phyloP scores from a whole-genome alignment of 2,113 vertebrate species.

The Hemicordylus capensis region DNA sequence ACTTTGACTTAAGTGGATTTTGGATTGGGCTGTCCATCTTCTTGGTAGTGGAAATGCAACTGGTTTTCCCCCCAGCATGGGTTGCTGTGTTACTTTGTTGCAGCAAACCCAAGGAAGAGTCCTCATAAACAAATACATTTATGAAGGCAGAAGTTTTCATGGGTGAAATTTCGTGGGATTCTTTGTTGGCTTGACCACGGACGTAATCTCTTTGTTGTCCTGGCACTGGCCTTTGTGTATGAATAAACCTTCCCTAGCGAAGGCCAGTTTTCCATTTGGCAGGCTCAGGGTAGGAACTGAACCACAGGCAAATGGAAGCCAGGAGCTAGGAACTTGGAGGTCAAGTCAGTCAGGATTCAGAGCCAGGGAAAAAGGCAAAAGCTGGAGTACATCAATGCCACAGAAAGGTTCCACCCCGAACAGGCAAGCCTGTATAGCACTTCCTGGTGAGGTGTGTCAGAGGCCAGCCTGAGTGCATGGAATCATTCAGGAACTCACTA shows the following conservation, averaged over 20 bases:
- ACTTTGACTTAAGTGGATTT: conserved; percentile 3
- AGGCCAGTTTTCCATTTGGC: background rate
- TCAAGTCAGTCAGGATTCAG: too few species aligned
- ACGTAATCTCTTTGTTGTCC: background rate
- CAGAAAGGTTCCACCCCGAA: too few species aligned
- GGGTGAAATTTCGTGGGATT: background rate
- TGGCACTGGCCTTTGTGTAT: background rate
- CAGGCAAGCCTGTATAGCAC: too few species aligned
- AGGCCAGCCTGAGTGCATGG: too few species aligned
- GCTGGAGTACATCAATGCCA: too few species aligned
- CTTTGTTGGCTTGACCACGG: background rate
- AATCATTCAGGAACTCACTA: too few species aligned
- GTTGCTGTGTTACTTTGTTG: background rate
- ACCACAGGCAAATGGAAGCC: too few species aligned
- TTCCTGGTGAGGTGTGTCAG: too few species aligned
- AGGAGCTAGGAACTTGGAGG: too few species aligned
- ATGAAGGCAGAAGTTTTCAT: background rate
- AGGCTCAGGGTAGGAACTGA: too few species aligned
- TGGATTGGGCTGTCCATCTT: background rate
- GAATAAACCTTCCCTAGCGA: background rate
- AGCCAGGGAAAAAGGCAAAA: too few species aligned
- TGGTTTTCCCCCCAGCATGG: background rate
- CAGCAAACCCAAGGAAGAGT: background rate
- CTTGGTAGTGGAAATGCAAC: background rate
- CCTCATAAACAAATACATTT: background rate